Evolutionary conservation across 2,888 invertebrate species (phyloP), one percentile per base, ranked within the genome.

Genomic region (Drosophila pullipes): DNA sequence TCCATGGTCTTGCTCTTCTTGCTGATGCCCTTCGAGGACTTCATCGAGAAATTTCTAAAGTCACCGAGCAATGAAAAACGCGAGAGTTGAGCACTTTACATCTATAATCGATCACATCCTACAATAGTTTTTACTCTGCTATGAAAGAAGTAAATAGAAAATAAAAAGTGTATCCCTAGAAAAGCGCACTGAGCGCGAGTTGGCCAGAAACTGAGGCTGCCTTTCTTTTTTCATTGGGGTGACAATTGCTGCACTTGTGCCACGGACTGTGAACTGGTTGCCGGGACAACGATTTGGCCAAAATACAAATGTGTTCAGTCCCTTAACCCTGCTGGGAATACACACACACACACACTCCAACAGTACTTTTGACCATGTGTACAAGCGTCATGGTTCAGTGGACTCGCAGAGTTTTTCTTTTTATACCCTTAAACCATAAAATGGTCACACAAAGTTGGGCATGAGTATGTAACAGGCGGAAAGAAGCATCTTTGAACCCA

Each of bases 1-100:
- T 97, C 97, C 60, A 96, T 95, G 57, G 95, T 94, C 78, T 92
- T 93, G 57, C 86, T 85, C 81, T 93, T 93, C 83, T 93, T 93
- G 66, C 90, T 90, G 69, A 91, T 91, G 71, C 91, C 89, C 80
- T 91, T 93, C 58, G 92, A 91, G 61, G 93, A 90, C 87, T 91
- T 93, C 91, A 93, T 93, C 63, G 92, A 88, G 75, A 91, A 85
- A 69, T 88, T 90, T 90, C 92, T 93, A 81, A 78, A 84, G 44
- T 52, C 31, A 44, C 60, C 60, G 47, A 76, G 72, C 39, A 22
- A 31, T 25, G 28, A 53, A 58, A 58, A 44, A 50, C 37, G 54
- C 58, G 59, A 67, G 18, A 69, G 9, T 64, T 62, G 11, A 61
- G 10, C 44, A 65, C 72, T 76, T 75, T 60, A 59, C 75, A 69